Evolutionary conservation across 2,888 invertebrate genomes (phyloP), one percentile per base, ranked within the genome.

Genomic region (Graphium colonna): DNA sequence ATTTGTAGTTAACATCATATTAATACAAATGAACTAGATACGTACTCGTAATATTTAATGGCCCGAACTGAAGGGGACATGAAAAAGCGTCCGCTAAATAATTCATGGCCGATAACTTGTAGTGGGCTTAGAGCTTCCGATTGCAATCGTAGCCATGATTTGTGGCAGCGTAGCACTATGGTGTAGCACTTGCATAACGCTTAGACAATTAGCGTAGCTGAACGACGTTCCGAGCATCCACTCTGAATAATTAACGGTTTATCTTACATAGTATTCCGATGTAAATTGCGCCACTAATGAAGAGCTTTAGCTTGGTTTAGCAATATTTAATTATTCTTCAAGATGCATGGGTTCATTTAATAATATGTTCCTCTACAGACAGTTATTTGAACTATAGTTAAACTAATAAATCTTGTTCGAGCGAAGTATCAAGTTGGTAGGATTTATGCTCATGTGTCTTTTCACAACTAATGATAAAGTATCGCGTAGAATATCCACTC

Each of bases 181-280:
- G 53, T 43, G 42, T 56, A 36, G 59, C 61, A 65, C 61, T 61
- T 60, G 60, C 60, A 55, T 53, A 54, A 43, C 51, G 60, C 59
- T 61, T 58, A 60, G 59, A 51, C 60, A 59, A 64, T 60, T 61
- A 57, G 55, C 55, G 57, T n/a, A n/a, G n/a, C n/a, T n/a, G n/a
- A 49, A 51, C 56, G 53, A 52, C 48, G 38, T 53, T 54, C 55
- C 56, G 56, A 52, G 52, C 56, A 48, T 38, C 52, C 43, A 51
- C 44, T 47, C 43, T 48, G 58, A 53, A 56, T 53, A 56, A 51
- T 56, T 50, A 48, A 44, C 26, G 44, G 48, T 44, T 47, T 52
- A 52, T 52, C 52, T 52, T 41, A 52, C 52, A 42, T 33, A 42
- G 38, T 42, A 41, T 52, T 42, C 40, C 41, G 41, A 47, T 46